Base-by-base conservation (phyloP, 2,797 vertebrate genomes). In the Xiphophorus birchmanni region DNA sequence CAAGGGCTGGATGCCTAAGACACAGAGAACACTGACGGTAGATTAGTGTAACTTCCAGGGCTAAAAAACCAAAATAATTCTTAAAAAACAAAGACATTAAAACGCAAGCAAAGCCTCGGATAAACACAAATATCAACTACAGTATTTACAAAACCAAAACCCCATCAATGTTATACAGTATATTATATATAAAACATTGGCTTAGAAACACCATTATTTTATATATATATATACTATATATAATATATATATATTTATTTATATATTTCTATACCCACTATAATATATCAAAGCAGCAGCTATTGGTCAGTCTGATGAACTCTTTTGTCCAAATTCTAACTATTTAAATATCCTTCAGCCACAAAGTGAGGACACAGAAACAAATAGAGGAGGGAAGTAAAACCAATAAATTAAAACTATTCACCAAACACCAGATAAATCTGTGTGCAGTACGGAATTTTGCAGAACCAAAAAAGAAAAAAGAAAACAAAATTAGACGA, bases 261-360 rank as follows among this genome's bases (percentile, higher is more conserved):
- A 86, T 89, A 92, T 88, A 91, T 91, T 69, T 88, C 86, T 87
- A 94, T 93, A 95, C 93, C 94, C 92, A 95, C 88, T 91, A 90
- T 93, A 94, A 94, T 91, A 95, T 78, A 95, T 95, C 95, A 96
- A 97, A 96, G 96, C 97, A 99, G 97, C 97, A 98, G 96, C 97
- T 96, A 95, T 97, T 98, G 97, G 98, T 98, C 98, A 97, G 96
- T 96, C 93, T 96, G 96, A 97, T 94, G 95, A 96, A 96, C 95
- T 93, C 93, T 94, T 94, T 92, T 92, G 90, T 95, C 95, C 89
- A 88, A 95, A 92, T 88, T 88, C 88, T 89, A 96, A 95, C 94
- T 94, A 94, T 95, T 92, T 96, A 95, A 96, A 96, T 96, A 96
- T 95, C 95, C 97, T 97, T 97, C 96, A 93, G 95, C 95, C 91